Conservation (phyloP, 2,888 invertebrate genomes). For the Lasioglossum lativentre region DNA sequence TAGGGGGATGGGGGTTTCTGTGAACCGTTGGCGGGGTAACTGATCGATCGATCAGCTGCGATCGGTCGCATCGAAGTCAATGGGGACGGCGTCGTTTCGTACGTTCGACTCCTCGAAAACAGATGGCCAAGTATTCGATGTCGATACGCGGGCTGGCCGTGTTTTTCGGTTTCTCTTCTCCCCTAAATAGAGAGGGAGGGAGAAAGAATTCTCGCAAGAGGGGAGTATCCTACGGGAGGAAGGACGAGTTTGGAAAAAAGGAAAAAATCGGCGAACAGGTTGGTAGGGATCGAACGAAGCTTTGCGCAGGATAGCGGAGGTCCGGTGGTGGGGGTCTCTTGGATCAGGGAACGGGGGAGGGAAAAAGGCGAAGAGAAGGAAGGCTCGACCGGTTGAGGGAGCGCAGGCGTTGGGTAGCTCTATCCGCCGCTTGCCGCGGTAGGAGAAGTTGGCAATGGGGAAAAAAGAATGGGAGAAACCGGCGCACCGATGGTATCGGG, state of each 20-base stretch:
- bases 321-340: constrained; percentile 52
- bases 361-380: constrained; percentile 45
- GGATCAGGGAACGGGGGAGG: constrained; percentile 10
- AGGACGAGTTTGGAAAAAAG: constrained; percentile 16
- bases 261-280: constrained; percentile 59
- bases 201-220: constrained; percentile 14
- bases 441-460: constrained; percentile 4
- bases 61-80: constrained; percentile 58
- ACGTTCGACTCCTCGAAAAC: constrained; percentile 59
- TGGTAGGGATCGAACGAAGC: constrained; percentile 70
- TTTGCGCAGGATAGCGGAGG: constrained; percentile 68
- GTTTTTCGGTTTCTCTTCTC: constrained; percentile 67
- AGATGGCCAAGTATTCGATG: constrained; percentile 53
- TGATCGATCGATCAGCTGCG: constrained; percentile 44
- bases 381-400: not conserved
- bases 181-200: not conserved
- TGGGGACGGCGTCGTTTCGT: constrained; percentile 50
- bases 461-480: constrained; percentile 35
- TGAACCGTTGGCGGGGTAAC: constrained; percentile 5
- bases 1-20: not conserved
- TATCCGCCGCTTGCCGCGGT: constrained; percentile 26
- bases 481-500: constrained; percentile 63
- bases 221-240: constrained; percentile 10
- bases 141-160: constrained; percentile 71
- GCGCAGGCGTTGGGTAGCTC: not conserved